phyloP scores from a whole-genome alignment of 2,797 vertebrate genomes.

The Siniperca scherzeri region DNA sequence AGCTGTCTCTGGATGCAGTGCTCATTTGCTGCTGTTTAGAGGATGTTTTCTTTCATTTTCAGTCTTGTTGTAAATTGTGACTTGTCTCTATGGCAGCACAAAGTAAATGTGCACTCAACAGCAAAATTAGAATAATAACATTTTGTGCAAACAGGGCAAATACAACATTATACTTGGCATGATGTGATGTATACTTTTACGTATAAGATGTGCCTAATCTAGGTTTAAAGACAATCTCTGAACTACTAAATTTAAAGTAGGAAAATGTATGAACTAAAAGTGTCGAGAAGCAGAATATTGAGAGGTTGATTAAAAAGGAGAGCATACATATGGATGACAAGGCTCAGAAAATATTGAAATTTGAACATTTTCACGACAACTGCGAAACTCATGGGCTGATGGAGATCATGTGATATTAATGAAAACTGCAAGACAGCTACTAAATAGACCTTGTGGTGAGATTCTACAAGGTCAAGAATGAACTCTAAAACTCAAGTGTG shows the following conservation, averaged over 20 bases:
- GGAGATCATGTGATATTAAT: not conserved
- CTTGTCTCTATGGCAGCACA: not conserved
- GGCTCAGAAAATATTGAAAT: not conserved
- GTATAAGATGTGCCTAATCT: not conserved
- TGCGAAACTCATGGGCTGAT: not conserved
- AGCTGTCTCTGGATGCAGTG: not conserved
- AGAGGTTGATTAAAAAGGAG: not conserved
- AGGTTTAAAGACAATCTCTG: not conserved
- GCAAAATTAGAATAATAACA: not conserved
- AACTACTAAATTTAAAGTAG: not conserved
- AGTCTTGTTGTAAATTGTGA: not conserved
- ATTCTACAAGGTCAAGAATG: constrained; percentile 7
- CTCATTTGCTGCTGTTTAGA: constrained; percentile 12
- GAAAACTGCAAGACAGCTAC: not conserved
- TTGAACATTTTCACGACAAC: constrained; percentile 1
- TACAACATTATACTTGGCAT: not conserved
- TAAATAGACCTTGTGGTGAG: not conserved
- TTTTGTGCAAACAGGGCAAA: constrained; percentile 18
- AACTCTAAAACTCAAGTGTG: not conserved
- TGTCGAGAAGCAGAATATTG: not conserved
- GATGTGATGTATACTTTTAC: not conserved
- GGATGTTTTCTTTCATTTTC: not conserved
- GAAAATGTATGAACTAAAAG: not conserved
- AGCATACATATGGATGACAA: not conserved
- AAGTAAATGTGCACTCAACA: constrained; percentile 8